phyloP scores from a whole-genome alignment of 2,888 invertebrate species.

The Himalopsyche tibetana region DNA sequence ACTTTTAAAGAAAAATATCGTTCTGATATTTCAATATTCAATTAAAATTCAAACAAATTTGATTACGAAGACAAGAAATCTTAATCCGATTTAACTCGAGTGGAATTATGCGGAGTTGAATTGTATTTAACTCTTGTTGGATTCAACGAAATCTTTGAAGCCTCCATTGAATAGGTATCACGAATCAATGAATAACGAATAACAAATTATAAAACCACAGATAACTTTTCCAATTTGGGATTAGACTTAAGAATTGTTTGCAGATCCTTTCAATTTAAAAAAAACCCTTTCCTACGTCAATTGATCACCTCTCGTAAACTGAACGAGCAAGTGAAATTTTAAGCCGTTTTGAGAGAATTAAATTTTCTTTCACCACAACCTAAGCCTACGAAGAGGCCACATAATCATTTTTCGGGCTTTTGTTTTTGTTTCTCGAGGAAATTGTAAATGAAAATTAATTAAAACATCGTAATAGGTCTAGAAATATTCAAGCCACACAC shows the following conservation, averaged over 20 bases:
- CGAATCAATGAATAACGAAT: no score
- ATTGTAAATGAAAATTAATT: background rate
- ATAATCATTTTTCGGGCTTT: conserved; percentile 19
- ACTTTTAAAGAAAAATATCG: no score
- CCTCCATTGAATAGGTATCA: no score
- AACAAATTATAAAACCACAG: background rate
- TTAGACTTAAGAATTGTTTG: background rate
- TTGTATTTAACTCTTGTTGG: no score
- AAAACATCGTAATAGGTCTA: background rate
- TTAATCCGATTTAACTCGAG: no score
- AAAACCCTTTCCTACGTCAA: background rate
- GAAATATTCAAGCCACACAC: background rate
- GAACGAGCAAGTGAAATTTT: conserved; percentile 48
- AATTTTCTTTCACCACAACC: conserved; percentile 27
- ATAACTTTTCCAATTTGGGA: conserved; percentile 6
- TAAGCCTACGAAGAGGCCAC: background rate
- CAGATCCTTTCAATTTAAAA: background rate
- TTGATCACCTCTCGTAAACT: conserved; percentile 44
- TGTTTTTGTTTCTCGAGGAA: background rate
- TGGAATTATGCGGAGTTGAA: no score
- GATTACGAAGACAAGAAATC: no score
- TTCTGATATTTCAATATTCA: no score
- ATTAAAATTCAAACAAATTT: no score
- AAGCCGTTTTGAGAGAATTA: conserved; percentile 39
- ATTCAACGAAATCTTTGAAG: no score